Base-by-base conservation (phyloP, 2,888 invertebrate species). In the Minunthozetes semirufus region DNA sequence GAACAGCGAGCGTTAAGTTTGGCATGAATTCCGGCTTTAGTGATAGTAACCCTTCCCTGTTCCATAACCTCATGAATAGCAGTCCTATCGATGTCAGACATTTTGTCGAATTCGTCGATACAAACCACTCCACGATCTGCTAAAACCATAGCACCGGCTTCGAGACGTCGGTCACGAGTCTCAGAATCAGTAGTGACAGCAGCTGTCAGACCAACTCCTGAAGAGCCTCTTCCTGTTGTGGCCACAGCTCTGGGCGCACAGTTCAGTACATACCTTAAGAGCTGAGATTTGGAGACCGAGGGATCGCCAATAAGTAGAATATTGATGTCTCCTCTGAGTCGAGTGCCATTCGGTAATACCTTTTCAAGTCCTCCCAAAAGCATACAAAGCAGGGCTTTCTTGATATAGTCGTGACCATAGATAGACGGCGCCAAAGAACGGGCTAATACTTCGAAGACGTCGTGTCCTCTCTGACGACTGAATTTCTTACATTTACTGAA, bases 71-170 rank as follows among this genome's bases (percentile, higher is more conserved):
- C 96, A 83, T 97, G 96, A 80, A 97, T 95, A 74, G 96, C 93
- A 0, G 94, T 94, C 81, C 96, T 88, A 84, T 99, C 98, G 59
- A 85, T 84, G 79, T 99, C 98, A 71, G 94, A 92, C 98, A 99
- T 97, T 86, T 99, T 99, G 85, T 99, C 99, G 83, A 99, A 99
- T 86, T 99, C 99, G 83, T 99, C 99, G 82, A 99, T 99, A 84
- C 98, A 99, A 83, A 99, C 99, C 75, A 80, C 75, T 73, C 97
- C 97, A 82, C 93, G 91, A 85, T 98, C 97, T 0, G 97, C 96
- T 78, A 98, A 84, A 50, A 98, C 98, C 46, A 99, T 85, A 15
- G 99, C 96, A 9, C 99, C 99, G 53, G 98, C 96, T 82, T 97
- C 96, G 74, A 99, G 85, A 82, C 91, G 92, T 94, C 98, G 95